These are phyloP conservation scores for Hippoglossus stenolepis DNA, from an alignment of 2,113 vertebrate genomes.

Conservation along the genomic window DNA sequence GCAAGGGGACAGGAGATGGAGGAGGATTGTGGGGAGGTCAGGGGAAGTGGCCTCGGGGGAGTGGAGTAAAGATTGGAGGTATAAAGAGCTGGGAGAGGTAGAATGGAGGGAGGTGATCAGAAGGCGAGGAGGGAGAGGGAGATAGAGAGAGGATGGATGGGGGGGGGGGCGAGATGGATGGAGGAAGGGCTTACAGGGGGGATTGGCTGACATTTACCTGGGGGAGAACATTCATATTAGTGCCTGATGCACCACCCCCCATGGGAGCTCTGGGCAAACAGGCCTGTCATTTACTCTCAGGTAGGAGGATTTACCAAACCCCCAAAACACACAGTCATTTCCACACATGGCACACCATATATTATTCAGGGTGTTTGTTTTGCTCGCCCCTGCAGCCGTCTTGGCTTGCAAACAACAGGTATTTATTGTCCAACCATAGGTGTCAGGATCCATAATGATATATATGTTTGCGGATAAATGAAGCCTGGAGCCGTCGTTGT, in stretches of 20 bases:
- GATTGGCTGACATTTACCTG: slow-evolving; percentile 83
- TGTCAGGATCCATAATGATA: slow-evolving; percentile 52
- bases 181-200: slow-evolving; percentile 57
- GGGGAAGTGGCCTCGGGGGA: slow-evolving; percentile 25
- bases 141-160: not conserved
- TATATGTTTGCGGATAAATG: slow-evolving; percentile 39
- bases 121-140: not conserved
- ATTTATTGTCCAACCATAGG: slow-evolving; percentile 53
- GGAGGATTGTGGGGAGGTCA: slow-evolving; percentile 38
- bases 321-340: slow-evolving; percentile 68
- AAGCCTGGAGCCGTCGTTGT: not conserved
- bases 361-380: slow-evolving; percentile 73
- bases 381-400: slow-evolving; percentile 53
- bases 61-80: slow-evolving; percentile 40
- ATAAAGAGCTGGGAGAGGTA: slow-evolving; percentile 31
- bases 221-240: slow-evolving; percentile 77
- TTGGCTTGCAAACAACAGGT: slow-evolving; percentile 51
- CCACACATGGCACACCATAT: slow-evolving; percentile 64
- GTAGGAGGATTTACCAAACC: slow-evolving; percentile 69
- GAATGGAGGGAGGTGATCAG: slow-evolving; percentile 1
- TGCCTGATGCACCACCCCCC: slow-evolving; percentile 55
- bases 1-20: slow-evolving; percentile 37
- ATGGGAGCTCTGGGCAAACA: slow-evolving; percentile 79
- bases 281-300: slow-evolving; percentile 80
- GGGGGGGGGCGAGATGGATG: slow-evolving; percentile 23